Base-by-base conservation (phyloP, 1,140 invertebrate genomes). In the Panulirus ornatus region DNA sequence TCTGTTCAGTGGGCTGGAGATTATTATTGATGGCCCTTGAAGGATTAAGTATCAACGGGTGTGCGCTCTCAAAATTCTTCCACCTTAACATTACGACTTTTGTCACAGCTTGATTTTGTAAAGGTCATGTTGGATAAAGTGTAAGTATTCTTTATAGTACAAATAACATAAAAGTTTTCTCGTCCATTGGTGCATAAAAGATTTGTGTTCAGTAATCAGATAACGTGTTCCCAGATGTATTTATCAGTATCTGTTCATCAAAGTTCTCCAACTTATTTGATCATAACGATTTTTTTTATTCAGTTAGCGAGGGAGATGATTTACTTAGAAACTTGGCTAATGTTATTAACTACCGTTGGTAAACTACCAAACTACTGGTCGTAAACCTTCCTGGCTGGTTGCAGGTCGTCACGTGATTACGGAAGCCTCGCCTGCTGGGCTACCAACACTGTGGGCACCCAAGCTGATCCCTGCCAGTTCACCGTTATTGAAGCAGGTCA, bases 351-450 rank as follows among this genome's bases (percentile, higher is more conserved):
- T n/a, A 71, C 2, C 11, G 36, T 27, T 71, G 27, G 1, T 27
- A 14, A 19, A 71, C 16, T 30, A 34, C 3, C 9, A 22, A 36
- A 9, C 73, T 40, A 42, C 0, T n/a, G n/a, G 2, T 71, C 19
- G 1, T 42, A 3, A 19, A 36, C 19, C 22, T 36, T 51, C 30
- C 27, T 58, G 5, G 5, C 66, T 92, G 91, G 3, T 0, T 38
- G 16, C 47, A 91, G 90, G 36, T 91, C 84, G 19, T 83, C 83
- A 5, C 40, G 91, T 19, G 92, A 92, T 47, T 93, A 93, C 73
- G 93, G 93, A 8, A 91, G 88, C 1, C 70, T 93, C 9, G 92
- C 92, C 44, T 93, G 93, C 87, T 92, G 92, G 91, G 93, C 92
- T 19, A 91, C 92, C n/a, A 93, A 93, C 88, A 81, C 85, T 0